Base-by-base conservation (phyloP, 2,797 vertebrate species). In the Gephyroberyx darwinii region DNA sequence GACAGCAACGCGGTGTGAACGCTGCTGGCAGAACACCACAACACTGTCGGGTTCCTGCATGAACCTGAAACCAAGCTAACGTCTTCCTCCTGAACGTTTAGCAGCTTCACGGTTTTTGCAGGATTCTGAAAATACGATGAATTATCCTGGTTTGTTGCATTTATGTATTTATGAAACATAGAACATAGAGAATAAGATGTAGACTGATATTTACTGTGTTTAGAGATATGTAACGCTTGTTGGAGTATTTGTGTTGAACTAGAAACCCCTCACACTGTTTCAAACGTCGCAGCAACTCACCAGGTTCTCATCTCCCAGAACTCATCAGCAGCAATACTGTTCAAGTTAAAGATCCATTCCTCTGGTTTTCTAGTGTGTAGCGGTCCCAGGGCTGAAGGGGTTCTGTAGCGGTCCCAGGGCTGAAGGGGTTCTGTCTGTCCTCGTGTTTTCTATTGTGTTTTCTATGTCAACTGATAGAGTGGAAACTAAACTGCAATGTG, bases 381-480 rank as follows among this genome's bases (percentile, higher is more conserved):
- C 1, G 26, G 26, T 26, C 26, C 26, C 2, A 26, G 26, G 12
- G 30, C 8, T 54, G 10, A n/a, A n/a, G n/a, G n/a, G n/a, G n/a
- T n/a, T 20, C 41, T 48, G 10, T 65, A 20, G n/a, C n/a, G 31
- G 31, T 33, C 6, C 31, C 31, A 6, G 31, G 31, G 31, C 31
- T 33, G 31, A 13, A 16, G 26, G 53, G 4, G 53, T 50, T 53
- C 14, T 64, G 22, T 45, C 16, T 62, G 1, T 66, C 14, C 4
- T 7, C 26, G 54, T 78, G 71, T 79, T 77, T 83, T 81, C 16
- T 69, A 56, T 72, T 19, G 79, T 88, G 71, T 86, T 82, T 87
- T 84, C 41, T 48, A 4, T 39, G 48, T 83, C 17, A 22, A 10
- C 10, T 5, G 8, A 2, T 53, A 77, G 66, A 56, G 5, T 62